Evolutionary conservation across 2,113 vertebrate genomes (phyloP), one percentile per base, ranked within the genome.

Genomic region (Sciurus niger): DNA sequence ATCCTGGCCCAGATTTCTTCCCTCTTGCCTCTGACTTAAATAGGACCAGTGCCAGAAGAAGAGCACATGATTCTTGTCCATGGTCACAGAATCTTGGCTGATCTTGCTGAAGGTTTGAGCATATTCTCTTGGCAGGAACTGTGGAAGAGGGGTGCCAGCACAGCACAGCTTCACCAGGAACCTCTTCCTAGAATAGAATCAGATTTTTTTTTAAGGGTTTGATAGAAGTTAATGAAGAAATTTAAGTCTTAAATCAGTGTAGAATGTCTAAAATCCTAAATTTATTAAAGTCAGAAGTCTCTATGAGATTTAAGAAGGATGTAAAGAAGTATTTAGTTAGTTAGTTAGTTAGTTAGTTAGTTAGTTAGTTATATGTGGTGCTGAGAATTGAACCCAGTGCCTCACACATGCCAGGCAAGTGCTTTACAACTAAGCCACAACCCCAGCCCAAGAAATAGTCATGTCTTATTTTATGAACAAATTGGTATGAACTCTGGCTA

Each of bases 241-340:
- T 43, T 34, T 91, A 63, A 91, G 22, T 87, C 46, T 89, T 94
- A 55, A 58, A 30, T 87, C 25, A 67, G 67, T 94, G 13, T 92
- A 86, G 68, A 76, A 63, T 84, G 40, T 79, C n/a, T 89, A 82
- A 24, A 82, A 14, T 9, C 18, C 13, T 8, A 37, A 55, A n/a
- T 92, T 92, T 84, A 85, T 86, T 53, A 96, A 77, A 68, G 84
- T 88, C 34, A 85, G 34, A 94, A 79, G 37, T 93, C 53, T 67
- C 8, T 60, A 8, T 32, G 58, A 86, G 32, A 65, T 90, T 60
- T 95, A 87, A 60, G 85, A 86, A 90, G 65, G 22, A 28, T 84
- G 2, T 84, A 93, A 83, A 53, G 8, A 40, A 40, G 40, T 40
- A 40, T 40, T 40, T 40, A 40, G 3, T 40, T 40, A 40, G 3